A percentile compares a stretch with the other conserved stretches of the same genome.
Evolutionary conservation across 2,888 invertebrate genomes (phyloP).

Genomic region (Meteorus cinctellus): DNA sequence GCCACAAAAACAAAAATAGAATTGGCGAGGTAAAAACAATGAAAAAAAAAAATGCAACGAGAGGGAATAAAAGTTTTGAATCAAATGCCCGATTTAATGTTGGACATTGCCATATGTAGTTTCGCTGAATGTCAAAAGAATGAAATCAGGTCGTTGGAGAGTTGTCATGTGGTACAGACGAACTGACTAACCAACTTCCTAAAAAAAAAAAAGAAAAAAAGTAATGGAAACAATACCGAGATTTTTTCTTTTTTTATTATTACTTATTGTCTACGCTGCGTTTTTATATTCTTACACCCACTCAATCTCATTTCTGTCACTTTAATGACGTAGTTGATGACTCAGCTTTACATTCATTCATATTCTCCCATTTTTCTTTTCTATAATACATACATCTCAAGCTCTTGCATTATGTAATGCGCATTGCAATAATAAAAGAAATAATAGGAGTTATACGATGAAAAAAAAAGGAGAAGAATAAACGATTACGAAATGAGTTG

Average conservation of each 20-base stretch:
- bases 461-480: background rate
- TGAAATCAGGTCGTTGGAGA: background rate
- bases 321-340: background rate
- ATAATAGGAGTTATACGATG: background rate
- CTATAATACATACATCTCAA: background rate
- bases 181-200: background rate
- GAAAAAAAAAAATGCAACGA: background rate
- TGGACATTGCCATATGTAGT: background rate
- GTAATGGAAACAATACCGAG: background rate
- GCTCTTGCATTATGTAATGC: too few relatives aligned
- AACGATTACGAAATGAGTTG: background rate
- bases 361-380: background rate
- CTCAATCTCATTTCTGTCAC: slow-evolving; percentile 4
- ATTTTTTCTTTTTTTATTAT: background rate
- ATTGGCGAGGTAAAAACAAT: background rate
- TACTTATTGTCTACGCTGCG: background rate
- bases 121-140: background rate
- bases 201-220: background rate
- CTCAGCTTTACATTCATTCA: background rate
- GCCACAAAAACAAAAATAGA: background rate
- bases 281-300: background rate
- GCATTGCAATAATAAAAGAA: background rate
- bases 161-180: background rate
- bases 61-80: background rate
- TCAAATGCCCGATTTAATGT: background rate